Conservation (phyloP, 1,140 invertebrate species). For the Reticulitermes speratus region DNA sequence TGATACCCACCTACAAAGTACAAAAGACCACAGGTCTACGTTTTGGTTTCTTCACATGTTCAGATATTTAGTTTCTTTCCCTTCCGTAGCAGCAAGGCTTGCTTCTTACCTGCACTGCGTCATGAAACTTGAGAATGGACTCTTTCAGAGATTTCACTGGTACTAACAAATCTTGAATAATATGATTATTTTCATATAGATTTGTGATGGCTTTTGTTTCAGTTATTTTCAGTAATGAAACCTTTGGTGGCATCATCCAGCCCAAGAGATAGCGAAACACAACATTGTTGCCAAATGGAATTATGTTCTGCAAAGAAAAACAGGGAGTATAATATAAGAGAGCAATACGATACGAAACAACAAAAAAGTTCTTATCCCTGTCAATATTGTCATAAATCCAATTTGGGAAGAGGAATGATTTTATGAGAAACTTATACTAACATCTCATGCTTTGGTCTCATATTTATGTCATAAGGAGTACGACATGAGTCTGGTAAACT, state of each 20-base stretch:
- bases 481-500: too few relatives aligned
- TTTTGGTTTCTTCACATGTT: too few relatives aligned
- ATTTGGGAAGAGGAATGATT: neutral
- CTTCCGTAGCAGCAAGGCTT: too few relatives aligned
- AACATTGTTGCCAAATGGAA: slow-evolving; percentile 79
- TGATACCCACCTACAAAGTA: too few relatives aligned
- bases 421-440: too few relatives aligned
- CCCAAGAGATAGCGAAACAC: slow-evolving; percentile 73
- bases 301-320: slow-evolving; percentile 66
- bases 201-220: slow-evolving; percentile 70
- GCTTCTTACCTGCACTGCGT: slow-evolving; percentile 64
- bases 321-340: neutral
- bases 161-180: slow-evolving; percentile 84
- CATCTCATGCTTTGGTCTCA: too few relatives aligned
- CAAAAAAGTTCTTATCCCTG: neutral
- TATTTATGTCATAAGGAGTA: too few relatives aligned
- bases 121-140: slow-evolving; percentile 64
- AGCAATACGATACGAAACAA: neutral
- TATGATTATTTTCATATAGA: slow-evolving; percentile 75
- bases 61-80: too few relatives aligned
- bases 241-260: slow-evolving; percentile 81
- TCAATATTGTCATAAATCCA: neutral
- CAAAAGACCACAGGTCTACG: too few relatives aligned
- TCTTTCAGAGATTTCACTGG: slow-evolving; percentile 63
- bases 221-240: slow-evolving; percentile 79